Evolutionary conservation across 1,140 invertebrate genomes (phyloP).

Genomic region (Mesaphorura yosii): DNA sequence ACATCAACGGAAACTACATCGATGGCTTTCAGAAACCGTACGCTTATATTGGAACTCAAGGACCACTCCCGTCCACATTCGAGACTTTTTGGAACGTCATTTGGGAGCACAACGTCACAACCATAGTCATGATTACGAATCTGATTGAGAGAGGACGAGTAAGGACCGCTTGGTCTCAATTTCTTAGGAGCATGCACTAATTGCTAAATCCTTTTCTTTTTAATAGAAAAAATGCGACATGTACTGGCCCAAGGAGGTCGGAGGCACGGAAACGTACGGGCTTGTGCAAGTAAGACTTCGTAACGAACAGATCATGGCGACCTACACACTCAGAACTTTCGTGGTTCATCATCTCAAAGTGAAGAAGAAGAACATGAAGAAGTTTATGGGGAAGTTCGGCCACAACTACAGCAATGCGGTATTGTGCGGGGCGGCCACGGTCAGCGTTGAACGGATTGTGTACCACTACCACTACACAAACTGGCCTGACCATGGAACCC

Average conservation of each 20-base stretch:
- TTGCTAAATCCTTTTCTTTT: no score
- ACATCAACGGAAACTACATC: constrained; percentile 95
- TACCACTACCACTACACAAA: constrained; percentile 95
- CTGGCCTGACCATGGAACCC: constrained; percentile 92
- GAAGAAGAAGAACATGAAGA: constrained; percentile 65
- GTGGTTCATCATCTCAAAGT: constrained; percentile 66
- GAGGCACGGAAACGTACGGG: constrained; percentile 74
- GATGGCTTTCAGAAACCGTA: constrained; percentile 81
- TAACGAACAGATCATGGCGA: constrained; percentile 82
- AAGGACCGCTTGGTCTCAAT: constrained; percentile 38
- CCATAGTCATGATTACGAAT: constrained; percentile 96
- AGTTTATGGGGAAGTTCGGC: no score
- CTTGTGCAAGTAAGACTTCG: constrained; percentile 77
- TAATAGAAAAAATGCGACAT: constrained; percentile 87
- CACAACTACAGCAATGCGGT: no score
- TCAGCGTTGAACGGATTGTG: constrained; percentile 61
- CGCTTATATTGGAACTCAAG: constrained; percentile 90
- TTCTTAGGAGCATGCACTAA: no score
- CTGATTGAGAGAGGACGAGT: constrained; percentile 81
- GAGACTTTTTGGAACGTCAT: constrained; percentile 97
- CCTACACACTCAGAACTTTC: constrained; percentile 81
- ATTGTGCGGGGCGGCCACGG: no score
- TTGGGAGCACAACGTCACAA: constrained; percentile 85
- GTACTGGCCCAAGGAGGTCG: constrained; percentile 85
- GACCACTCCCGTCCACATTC: constrained; percentile 85